Evolutionary conservation across 1,140 invertebrate genomes (phyloP), one percentile per base, ranked within the genome.

Genomic region (Hyphantria cunea): DNA sequence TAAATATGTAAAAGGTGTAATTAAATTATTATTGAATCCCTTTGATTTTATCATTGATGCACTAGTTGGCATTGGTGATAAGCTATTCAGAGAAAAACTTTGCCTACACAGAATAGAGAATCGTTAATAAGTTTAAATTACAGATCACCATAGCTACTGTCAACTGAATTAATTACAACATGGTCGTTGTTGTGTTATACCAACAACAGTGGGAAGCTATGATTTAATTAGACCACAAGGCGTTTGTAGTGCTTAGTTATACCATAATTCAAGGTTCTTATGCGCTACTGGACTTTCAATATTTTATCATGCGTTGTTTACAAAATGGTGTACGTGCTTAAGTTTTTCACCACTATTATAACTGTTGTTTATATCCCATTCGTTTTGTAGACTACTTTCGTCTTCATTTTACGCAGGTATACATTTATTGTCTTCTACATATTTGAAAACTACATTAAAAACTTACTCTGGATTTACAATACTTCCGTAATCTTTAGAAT

Each of bases 231-330:
- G n/a, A 13, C n/a, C 12, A 44, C 41, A 44, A 44, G 41, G 34
- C 11, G 3, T 37, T 44, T n/a, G 50, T 66, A 64, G 64, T 67
- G 68, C 66, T 70, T 66, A 62, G 64, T 58, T 59, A 65, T 53
- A 64, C 48, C 60, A 44, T 11, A 69, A 59, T 52, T 61, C 32
- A 70, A 74, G 63, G 65, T 68, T 66, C 67, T 62, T 68, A 70
- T 70, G 59, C 63, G 55, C 58, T 58, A 39, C 66, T 67, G 50
- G 42, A 63, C 69, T 66, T 65, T 62, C 68, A 62, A 66, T 53
- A 63, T 17, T 47, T 33, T 45, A 55, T 45, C 33, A 17, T 48
- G 45, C 17, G 17, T 25, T 47, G 34, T n/a, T 58, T 58, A 44
- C 12, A 48, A 39, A 48, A 58, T 12, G 6, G 39, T 12, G 42